Evolutionary conservation across 2,113 vertebrate genomes (phyloP).

Genomic region (Pygoscelis adeliae): DNA sequence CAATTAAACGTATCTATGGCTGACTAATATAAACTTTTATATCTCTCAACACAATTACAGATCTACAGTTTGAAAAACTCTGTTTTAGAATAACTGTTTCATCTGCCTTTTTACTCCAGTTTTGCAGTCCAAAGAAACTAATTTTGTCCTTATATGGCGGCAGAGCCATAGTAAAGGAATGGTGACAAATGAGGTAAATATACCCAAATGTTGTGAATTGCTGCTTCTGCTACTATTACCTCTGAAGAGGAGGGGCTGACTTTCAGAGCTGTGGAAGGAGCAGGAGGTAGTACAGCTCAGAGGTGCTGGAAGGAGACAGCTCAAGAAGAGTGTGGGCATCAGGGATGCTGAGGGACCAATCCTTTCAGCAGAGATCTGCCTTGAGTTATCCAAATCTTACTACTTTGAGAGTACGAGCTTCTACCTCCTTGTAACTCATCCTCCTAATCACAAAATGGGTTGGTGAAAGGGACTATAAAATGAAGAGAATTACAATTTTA

Average conservation of each 20-base stretch:
- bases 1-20: not conserved
- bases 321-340: not conserved
- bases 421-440: not conserved
- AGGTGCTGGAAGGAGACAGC: not conserved
- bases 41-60: not conserved
- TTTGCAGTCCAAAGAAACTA: not conserved
- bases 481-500: not conserved
- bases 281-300: not conserved
- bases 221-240: not conserved
- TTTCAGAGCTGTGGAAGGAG: not conserved
- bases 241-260: not conserved
- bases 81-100: not conserved
- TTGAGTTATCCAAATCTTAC: not conserved
- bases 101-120: not conserved
- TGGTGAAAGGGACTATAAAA: not conserved
- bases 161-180: not conserved
- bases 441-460: not conserved
- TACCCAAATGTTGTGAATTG: not conserved
- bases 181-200: not conserved
- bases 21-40: not conserved
- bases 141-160: not conserved
- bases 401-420: not conserved
- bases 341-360: not conserved
- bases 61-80: not conserved
- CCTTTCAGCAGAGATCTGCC: not conserved